Percentiles rank a stretch among this genome's conserved stretches.
These are phyloP conservation scores for Melipona bicolor DNA, from an alignment of 2,888 invertebrate genomes.

Conservation along the genomic window DNA sequence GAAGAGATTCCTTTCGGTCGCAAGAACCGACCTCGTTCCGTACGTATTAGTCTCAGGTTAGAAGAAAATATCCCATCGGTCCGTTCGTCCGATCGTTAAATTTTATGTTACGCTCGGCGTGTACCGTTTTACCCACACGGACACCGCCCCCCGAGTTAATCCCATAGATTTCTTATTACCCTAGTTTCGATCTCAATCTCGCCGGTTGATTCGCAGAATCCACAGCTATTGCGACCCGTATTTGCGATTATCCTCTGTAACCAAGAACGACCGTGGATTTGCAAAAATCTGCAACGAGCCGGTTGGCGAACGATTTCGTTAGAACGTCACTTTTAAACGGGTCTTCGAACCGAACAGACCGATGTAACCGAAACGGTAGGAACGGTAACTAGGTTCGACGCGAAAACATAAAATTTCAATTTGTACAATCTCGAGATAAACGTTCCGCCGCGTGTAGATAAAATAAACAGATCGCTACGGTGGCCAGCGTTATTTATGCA, in stretches of 20 bases:
- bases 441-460: neutral
- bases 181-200: slow-evolving; percentile 14
- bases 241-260: slow-evolving; percentile 16
- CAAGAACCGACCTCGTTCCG: slow-evolving; percentile 2
- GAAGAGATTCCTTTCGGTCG: slow-evolving; percentile 3
- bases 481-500: neutral
- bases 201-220: slow-evolving; percentile 25
- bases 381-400: neutral
- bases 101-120: slow-evolving; percentile 55
- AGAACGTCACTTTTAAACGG: no score
- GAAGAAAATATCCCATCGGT: slow-evolving; percentile 32
- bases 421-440: neutral
- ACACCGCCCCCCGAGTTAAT: slow-evolving; percentile 41
- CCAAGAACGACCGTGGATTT: neutral
- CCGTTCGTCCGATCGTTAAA: slow-evolving; percentile 53
- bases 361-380: no score
- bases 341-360: no score
- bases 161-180: slow-evolving; percentile 40
- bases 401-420: slow-evolving; percentile 6
- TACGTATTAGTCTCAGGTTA: slow-evolving; percentile 38
- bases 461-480: neutral
- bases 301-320: neutral
- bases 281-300: neutral
- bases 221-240: neutral
- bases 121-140: neutral